phyloP scores from a whole-genome alignment of 1,140 invertebrate genomes.

The Stegodyphus dumicola region DNA sequence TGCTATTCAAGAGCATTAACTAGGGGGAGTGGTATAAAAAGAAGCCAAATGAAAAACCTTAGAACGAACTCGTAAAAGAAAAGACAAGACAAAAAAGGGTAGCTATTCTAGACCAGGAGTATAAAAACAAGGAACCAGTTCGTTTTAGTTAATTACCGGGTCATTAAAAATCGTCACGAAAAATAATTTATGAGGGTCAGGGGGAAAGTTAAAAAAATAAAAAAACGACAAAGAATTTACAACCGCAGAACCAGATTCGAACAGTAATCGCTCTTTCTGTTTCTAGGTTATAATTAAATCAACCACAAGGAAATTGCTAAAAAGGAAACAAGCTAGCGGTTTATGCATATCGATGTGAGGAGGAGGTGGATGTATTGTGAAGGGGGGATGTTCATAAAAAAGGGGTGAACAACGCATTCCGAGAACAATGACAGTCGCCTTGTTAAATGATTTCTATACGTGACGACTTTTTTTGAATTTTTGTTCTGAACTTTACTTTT shows the following conservation, averaged over 20 bases:
- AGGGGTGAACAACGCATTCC: slow-evolving; percentile 16
- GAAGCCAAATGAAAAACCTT: too few relatives aligned
- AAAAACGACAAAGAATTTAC: slow-evolving; percentile 7
- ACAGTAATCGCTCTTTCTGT: slow-evolving; percentile 19
- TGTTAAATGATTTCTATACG: slow-evolving; percentile 32
- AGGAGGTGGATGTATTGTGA: background rate
- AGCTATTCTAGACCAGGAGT: background rate
- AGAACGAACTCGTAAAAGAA: too few relatives aligned
- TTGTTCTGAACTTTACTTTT: background rate
- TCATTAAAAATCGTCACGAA: slow-evolving; percentile 53
- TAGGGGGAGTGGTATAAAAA: too few relatives aligned
- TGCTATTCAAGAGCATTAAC: too few relatives aligned
- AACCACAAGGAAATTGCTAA: slow-evolving; percentile 45
- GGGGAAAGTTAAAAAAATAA: slow-evolving; percentile 15
- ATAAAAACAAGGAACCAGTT: background rate
- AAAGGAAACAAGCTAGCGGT: slow-evolving; percentile 1
- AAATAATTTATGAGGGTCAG: slow-evolving; percentile 1
- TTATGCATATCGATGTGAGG: too few relatives aligned
- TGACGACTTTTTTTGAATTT: slow-evolving; percentile 6
- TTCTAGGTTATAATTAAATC: slow-evolving; percentile 48
- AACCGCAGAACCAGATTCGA: slow-evolving; percentile 5
- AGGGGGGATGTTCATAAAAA: background rate
- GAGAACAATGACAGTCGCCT: slow-evolving; percentile 42
- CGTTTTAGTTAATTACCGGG: slow-evolving; percentile 43
- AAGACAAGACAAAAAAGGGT: too few relatives aligned